Base-by-base conservation (phyloP, 1,140 invertebrate genomes). In the Pogonomyrmex barbatus region DNA sequence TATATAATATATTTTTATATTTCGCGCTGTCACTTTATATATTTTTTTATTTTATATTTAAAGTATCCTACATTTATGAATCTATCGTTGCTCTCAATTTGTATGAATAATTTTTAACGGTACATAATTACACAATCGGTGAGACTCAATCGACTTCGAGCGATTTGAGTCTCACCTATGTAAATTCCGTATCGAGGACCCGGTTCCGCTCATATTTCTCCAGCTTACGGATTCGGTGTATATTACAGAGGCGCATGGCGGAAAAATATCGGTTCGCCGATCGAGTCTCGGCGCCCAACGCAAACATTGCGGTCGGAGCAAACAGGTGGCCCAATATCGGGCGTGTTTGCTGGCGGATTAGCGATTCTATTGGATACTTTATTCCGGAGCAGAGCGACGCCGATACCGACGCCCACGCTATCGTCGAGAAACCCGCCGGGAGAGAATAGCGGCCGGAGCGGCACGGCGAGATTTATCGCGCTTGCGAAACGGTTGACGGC, bases 241-340 rank as follows among this genome's bases (percentile, higher is more conserved):
- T 73, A 83, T 83, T 83, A 83, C 54, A 68, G 77, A 68, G n/a
- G 77, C 47, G 54, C 68, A 39, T 4, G 54, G 42, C 42, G 54
- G 79, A 90, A 90, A 90, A 90, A 90, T 86, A 86, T 88, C 87
- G 77, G 54, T 70, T n/a, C 50, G 39, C 81, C 81, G 87, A 88
- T 90, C 88, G 77, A 52, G 58, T 65, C 39, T 10, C 70, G 60
- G 50, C 52, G 71, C 54, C 12, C 58, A 78, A 63, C 86, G 86
- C 84, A 90, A 90, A 90, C 89, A 90, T 83, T 73, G 89, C 71
- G 82, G 85, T 56, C 60, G 58, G 68, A 65, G 87, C 89, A 90
- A 90, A 90, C 89, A 90, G 89, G 89, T 90, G 89, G 89, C 65
- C 79, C 89, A 88, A 90, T 90, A 90, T 90, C 89, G 82, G 73